Conservation (phyloP, 1,140 invertebrate genomes). For the Zaprionus ghesquierei region DNA sequence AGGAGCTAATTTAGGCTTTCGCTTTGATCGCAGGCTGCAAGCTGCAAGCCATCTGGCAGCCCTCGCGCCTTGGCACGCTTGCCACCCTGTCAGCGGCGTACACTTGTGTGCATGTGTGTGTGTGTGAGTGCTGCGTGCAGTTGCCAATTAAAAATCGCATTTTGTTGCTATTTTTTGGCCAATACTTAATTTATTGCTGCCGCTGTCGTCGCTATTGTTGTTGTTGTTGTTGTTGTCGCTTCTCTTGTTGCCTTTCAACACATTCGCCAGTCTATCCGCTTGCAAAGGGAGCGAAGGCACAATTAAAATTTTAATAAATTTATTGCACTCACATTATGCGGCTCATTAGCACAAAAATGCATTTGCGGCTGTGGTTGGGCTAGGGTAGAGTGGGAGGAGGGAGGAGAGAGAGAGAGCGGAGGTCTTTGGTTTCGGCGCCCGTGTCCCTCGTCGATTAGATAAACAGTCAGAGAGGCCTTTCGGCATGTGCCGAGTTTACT, state of each 20-base stretch:
- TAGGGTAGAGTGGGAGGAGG: not conserved
- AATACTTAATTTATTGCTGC: slow-evolving; percentile 37
- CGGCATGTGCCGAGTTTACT: slow-evolving; percentile 45
- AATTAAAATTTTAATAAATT: slow-evolving; percentile 74
- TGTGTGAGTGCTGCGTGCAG: slow-evolving; percentile 24
- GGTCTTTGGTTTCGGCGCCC: not conserved
- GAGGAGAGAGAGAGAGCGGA: not conserved
- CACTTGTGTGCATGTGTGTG: not conserved
- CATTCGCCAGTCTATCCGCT: not conserved
- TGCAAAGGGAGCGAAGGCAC: slow-evolving; percentile 22
- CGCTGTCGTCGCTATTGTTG: not conserved
- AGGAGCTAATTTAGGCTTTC: not conserved
- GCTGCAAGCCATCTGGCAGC: not conserved
- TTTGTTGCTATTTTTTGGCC: slow-evolving; percentile 63
- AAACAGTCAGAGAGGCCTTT: slow-evolving; percentile 30
- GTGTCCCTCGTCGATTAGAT: slow-evolving; percentile 47
- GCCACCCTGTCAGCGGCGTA: not conserved
- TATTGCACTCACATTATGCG: slow-evolving; percentile 61
- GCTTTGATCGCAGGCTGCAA: not conserved
- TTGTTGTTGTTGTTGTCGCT: not conserved
- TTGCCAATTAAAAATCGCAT: slow-evolving; percentile 70
- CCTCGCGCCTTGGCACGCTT: slow-evolving; percentile 11
- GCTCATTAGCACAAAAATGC: slow-evolving; percentile 67
- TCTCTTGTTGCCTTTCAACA: slow-evolving; percentile 47
- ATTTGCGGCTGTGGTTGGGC: slow-evolving; percentile 37